Evolutionary conservation across 2,113 vertebrate genomes (phyloP).

Genomic region (Sporophila hypoxantha): DNA sequence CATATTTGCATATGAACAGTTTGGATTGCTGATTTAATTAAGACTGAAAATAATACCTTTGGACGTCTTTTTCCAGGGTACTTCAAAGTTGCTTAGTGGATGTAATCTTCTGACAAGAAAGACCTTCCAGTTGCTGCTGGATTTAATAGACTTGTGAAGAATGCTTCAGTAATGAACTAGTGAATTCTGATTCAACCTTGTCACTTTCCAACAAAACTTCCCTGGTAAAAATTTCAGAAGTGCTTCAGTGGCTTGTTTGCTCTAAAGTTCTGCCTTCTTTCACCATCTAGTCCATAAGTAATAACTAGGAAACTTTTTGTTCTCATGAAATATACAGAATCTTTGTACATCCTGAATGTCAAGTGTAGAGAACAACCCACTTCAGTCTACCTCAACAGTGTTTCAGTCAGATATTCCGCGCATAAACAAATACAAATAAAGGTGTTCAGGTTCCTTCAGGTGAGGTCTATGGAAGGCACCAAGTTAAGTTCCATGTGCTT

Average conservation of each 20-base stretch:
- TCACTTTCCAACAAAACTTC: neutral
- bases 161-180: neutral
- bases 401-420: neutral
- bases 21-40: neutral
- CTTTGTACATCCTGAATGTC: neutral
- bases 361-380: neutral
- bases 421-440: neutral
- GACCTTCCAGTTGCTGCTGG: neutral
- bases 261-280: neutral
- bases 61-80: neutral
- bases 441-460: neutral
- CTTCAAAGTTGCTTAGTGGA: neutral
- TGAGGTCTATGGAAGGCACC: neutral
- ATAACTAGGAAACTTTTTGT: neutral
- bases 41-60: neutral
- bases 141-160: neutral
- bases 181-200: neutral
- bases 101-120: neutral
- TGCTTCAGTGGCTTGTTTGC: neutral
- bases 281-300: neutral
- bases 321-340: neutral
- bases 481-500: neutral
- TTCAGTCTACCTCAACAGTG: neutral
- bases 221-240: neutral
- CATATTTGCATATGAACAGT: neutral